Evolutionary conservation across 2,888 invertebrate species (phyloP).

Genomic region (Drosophila dives): DNA sequence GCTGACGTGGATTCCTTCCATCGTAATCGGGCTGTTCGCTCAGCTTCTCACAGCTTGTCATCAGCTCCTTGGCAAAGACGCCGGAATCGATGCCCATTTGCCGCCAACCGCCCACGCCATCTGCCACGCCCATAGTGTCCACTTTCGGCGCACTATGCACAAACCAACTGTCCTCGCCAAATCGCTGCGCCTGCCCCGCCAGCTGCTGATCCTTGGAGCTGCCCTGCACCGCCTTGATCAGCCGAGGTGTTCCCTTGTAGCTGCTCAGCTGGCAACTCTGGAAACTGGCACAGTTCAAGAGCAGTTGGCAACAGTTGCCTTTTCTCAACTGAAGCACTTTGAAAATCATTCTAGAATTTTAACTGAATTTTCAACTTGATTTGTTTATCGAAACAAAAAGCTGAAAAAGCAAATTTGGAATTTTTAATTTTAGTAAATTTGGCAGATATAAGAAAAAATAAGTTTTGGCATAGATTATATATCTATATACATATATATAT

Average conservation of each 20-base stretch:
- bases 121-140: constrained; percentile 92
- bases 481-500: not conserved
- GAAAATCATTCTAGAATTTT: constrained; percentile 25
- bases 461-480: too few species aligned
- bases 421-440: not conserved
- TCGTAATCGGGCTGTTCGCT: constrained; percentile 94
- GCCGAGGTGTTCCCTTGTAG: constrained; percentile 28
- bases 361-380: not conserved
- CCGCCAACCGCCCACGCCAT: constrained; percentile 99
- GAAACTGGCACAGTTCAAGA: not conserved
- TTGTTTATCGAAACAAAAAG: not conserved
- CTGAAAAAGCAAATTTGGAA: not conserved
- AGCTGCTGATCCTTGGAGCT: constrained; percentile 28
- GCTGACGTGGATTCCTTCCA: constrained; percentile 92
- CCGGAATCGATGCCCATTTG: constrained; percentile 98
- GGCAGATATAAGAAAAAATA: not conserved
- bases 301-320: not conserved
- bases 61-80: constrained; percentile 95
- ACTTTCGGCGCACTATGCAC: constrained; percentile 51
- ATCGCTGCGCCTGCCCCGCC: constrained; percentile 25
- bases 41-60: constrained; percentile 95
- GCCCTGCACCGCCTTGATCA: constrained; percentile 65
- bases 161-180: constrained; percentile 70
- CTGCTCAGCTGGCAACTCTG: constrained; percentile 9
- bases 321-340: not conserved